phyloP scores from a whole-genome alignment of 2,797 vertebrate species.

The Alcedo atthis region DNA sequence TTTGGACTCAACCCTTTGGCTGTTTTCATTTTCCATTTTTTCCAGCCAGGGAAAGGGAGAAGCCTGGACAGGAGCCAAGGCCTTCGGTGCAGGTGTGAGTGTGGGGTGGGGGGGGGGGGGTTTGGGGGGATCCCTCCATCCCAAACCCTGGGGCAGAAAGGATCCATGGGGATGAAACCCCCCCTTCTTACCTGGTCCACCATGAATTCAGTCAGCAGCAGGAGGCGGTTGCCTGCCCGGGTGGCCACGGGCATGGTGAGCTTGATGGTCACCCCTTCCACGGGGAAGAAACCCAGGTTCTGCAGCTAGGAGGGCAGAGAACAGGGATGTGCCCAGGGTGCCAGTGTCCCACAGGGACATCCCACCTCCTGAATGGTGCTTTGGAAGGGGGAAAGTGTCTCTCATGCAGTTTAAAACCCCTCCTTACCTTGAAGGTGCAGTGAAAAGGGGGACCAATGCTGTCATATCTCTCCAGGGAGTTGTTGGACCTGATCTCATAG shows the following conservation, averaged over 20 bases:
- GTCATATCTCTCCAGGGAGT: conserved; percentile 84
- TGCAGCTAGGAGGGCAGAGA: conserved; percentile 82
- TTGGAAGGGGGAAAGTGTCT: too few species aligned
- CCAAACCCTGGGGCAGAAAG: background rate
- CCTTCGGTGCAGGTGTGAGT: background rate
- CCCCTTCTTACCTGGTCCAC: conserved; percentile 65
- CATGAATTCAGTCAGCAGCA: conserved; percentile 84
- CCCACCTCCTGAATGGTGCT: rapidly evolving
- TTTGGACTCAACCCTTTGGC: background rate
- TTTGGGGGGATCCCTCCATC: background rate
- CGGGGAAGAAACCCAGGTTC: conserved; percentile 93
- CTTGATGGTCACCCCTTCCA: conserved; percentile 85
- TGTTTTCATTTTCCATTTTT: background rate
- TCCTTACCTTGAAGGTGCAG: conserved; percentile 88
- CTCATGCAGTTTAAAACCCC: rapidly evolving
- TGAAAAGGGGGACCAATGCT: conserved; percentile 87
- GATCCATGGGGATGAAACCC: background rate
- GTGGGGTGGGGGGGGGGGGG: rapidly evolving
- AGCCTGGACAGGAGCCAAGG: rapidly evolving
- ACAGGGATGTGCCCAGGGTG: background rate
- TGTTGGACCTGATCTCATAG: conserved; percentile 88
- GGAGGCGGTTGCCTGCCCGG: conserved; percentile 88
- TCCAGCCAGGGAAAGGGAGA: background rate
- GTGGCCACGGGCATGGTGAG: conserved; percentile 92
- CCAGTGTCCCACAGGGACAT: rapidly evolving